Percentiles rank a stretch among this genome's conserved stretches.
These are phyloP conservation scores for Dolichallabes microphthalmus DNA, from an alignment of 2,113 vertebrate genomes.

Conservation along the genomic window DNA sequence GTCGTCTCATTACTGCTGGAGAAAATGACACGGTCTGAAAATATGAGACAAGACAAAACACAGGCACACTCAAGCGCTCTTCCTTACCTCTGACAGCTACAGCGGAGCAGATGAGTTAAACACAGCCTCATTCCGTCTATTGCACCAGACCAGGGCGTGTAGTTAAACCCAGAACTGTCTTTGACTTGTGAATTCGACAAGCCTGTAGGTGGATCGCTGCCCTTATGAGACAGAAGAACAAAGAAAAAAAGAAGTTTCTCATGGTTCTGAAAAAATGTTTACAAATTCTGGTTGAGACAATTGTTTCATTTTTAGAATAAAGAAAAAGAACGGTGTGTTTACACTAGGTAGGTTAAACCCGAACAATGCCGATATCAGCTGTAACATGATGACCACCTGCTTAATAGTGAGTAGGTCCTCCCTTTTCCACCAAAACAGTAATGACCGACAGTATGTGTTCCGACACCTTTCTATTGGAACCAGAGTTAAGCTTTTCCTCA, in stretches of 20 bases:
- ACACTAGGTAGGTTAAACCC: background rate
- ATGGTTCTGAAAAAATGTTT: background rate
- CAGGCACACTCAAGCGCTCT: background rate
- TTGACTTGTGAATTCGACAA: no score
- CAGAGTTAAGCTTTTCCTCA: no score
- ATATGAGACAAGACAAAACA: background rate
- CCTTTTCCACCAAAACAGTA: no score
- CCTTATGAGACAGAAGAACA: background rate
- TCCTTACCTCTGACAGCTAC: slow-evolving; percentile 8
- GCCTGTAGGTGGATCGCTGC: background rate
- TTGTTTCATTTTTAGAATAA: background rate
- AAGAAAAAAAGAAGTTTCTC: background rate
- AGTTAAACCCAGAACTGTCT: background rate
- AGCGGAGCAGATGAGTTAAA: background rate
- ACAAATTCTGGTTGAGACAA: background rate
- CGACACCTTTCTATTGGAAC: no score
- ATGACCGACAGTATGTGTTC: no score
- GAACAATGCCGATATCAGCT: no score
- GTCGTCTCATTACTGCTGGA: background rate
- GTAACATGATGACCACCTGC: no score
- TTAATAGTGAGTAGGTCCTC: no score
- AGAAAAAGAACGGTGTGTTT: background rate
- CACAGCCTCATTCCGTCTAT: slow-evolving; percentile 17
- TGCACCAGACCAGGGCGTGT: background rate
- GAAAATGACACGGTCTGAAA: background rate